Conservation (phyloP, 2,113 vertebrate genomes). For the Bos taurus region DNA sequence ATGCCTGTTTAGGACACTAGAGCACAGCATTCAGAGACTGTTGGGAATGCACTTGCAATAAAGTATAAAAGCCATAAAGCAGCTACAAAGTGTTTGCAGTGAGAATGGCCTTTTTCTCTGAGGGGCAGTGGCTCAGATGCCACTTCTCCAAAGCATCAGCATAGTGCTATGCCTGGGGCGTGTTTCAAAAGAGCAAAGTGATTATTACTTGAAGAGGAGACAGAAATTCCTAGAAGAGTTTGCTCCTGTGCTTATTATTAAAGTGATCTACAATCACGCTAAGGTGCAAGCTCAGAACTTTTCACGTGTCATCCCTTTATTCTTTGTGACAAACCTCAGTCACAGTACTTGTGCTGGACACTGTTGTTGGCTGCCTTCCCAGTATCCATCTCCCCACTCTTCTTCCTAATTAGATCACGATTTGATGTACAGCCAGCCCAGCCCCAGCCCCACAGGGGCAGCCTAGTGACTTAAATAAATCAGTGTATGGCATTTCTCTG, state of each 20-base stretch:
- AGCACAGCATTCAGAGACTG: not conserved
- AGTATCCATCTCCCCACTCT: not conserved
- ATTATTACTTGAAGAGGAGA: not conserved
- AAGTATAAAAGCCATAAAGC: slow-evolving; percentile 3
- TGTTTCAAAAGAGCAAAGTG: slow-evolving; percentile 1
- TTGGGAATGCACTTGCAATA: not conserved
- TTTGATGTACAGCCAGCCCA: not conserved
- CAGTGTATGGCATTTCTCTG: not conserved
- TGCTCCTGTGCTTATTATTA: not conserved
- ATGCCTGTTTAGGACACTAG: not conserved
- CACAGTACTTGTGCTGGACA: not conserved
- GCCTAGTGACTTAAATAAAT: not conserved
- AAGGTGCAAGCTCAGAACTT: not conserved
- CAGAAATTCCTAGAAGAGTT: slow-evolving; percentile 31
- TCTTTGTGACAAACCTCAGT: not conserved
- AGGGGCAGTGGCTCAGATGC: not conserved
- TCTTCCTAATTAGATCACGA: not conserved
- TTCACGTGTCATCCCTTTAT: not conserved
- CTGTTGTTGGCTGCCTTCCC: not conserved
- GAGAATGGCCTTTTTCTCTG: not conserved
- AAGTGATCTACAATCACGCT: not conserved
- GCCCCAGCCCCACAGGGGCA: not conserved
- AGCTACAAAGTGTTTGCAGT: not conserved
- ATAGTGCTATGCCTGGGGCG: not conserved
- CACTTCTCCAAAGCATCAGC: not conserved